Conservation (phyloP, 2,888 invertebrate species). For the Cheilosia soror region DNA sequence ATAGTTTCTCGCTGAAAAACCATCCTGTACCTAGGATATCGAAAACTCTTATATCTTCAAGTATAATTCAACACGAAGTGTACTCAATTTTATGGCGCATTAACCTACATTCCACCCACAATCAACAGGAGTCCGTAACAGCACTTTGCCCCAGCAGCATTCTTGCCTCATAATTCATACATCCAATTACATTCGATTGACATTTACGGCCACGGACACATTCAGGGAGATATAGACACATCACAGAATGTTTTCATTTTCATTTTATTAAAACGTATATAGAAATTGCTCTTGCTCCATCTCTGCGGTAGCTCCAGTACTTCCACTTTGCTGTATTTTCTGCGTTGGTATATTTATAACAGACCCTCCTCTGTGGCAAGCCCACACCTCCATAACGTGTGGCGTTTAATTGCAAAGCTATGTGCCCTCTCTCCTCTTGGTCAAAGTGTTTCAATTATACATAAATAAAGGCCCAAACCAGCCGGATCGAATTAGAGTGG, state of each 20-base stretch:
- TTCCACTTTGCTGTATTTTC: not conserved
- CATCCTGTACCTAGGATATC: slow-evolving; percentile 20
- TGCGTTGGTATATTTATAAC: slow-evolving; percentile 19
- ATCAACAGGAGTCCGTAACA: slow-evolving; percentile 69
- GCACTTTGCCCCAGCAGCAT: slow-evolving; percentile 59
- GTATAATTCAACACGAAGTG: slow-evolving; percentile 50
- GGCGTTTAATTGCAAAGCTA: slow-evolving; percentile 68
- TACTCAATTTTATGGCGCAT: slow-evolving; percentile 69
- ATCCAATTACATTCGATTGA: slow-evolving; percentile 75
- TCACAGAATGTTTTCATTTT: slow-evolving; percentile 68
- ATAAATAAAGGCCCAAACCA: slow-evolving; percentile 56
- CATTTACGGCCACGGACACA: slow-evolving; percentile 68
- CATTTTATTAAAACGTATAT: slow-evolving; percentile 71
- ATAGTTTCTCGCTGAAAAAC: slow-evolving; percentile 1
- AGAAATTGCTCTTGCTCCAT: slow-evolving; percentile 46
- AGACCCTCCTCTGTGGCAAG: slow-evolving; percentile 6
- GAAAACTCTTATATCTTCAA: slow-evolving; percentile 47
- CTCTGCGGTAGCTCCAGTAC: slow-evolving; percentile 17
- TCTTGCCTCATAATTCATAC: slow-evolving; percentile 71
- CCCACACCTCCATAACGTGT: slow-evolving; percentile 48
- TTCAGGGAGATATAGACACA: slow-evolving; percentile 58
- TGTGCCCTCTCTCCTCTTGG: slow-evolving; percentile 35
- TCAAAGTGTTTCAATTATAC: slow-evolving; percentile 67
- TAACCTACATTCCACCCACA: slow-evolving; percentile 71
- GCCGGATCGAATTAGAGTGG: slow-evolving; percentile 55